Base-by-base conservation (phyloP, 2,888 invertebrate species). In the Charanyca ferruginea region DNA sequence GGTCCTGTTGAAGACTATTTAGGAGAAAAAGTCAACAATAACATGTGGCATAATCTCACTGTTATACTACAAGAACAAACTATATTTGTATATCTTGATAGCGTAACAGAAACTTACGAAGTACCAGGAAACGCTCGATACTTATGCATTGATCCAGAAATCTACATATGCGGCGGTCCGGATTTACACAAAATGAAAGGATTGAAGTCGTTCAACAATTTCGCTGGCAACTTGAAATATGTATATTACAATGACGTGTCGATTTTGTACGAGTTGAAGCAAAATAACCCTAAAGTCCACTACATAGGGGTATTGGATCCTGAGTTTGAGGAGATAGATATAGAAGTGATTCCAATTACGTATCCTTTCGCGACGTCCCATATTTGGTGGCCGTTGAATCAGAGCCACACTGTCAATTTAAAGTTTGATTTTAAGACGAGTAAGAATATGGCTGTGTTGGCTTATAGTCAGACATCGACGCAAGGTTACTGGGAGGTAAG, bases 191-290 rank as follows among this genome's bases (percentile, higher is more conserved):
- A 98, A 91, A 98, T 98, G 94, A 97, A 97, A 90, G 98, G 98
- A 54, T 94, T 98, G 80, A 97, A 97, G 85, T 98, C 97, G 66
- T 96, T 97, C 83, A 98, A 98, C 90, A 98, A 98, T 92, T 98
- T 98, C 89, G 98, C 98, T 80, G 98, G 99, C 25, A 98, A 98
- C 81, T 90, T 99, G 42, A 98, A 98, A 88, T 98, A 98, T 89
- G 98, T 99, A 52, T 99, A 98, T 90, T 98, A 98, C 92, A 99
- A 99, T 90, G 98, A 98, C 86, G 97, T 98, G 35, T 98, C 98
- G 0, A 98, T 99, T 77, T 95, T 99, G 72, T 98, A 98, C 89
- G 98, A 98, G 87, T 91, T 99, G 72, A 97, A 98, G 83, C 97
- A 97, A 83, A 97, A 97, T 78, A 98, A 98, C 90, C 98, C 98